Evolutionary conservation across 2,888 invertebrate species (phyloP).

Genomic region (Drosophila recens): DNA sequence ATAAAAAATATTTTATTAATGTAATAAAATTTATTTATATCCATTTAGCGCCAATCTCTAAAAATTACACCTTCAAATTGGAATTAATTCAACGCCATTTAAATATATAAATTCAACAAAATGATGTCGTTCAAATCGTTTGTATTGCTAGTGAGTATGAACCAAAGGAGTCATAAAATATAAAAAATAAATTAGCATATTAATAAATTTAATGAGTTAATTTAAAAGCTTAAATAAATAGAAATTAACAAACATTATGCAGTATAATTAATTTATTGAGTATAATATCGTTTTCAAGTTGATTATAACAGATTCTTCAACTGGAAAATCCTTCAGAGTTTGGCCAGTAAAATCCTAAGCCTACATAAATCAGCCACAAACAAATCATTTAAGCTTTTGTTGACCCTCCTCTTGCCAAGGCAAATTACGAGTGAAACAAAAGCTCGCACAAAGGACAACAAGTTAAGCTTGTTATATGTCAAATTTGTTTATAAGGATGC

Average conservation of each 20-base stretch:
- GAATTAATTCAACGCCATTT: conserved; percentile 34
- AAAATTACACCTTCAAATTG: conserved; percentile 16
- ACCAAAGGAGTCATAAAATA: not conserved
- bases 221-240: not conserved
- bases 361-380: conserved; percentile 70
- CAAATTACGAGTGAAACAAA: conserved; percentile 33
- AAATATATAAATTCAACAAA: conserved; percentile 41
- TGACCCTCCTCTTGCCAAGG: conserved; percentile 23
- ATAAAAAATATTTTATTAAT: no score
- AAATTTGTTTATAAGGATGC: conserved; percentile 69
- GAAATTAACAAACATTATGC: no score
- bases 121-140: conserved; percentile 75
- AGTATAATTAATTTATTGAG: not conserved
- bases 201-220: not conserved
- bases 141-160: conserved; percentile 72
- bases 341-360: conserved; percentile 44
- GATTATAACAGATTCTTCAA: conserved; percentile 2
- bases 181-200: not conserved
- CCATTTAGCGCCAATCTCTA: conserved; percentile 43
- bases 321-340: conserved; percentile 16
- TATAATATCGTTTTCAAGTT: not conserved
- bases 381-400: conserved; percentile 66
- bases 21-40: conserved; percentile 35
- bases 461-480: conserved; percentile 78
- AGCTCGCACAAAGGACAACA: conserved; percentile 59